Base-by-base conservation (phyloP, 2,113 vertebrate species). In the Gobius niger region DNA sequence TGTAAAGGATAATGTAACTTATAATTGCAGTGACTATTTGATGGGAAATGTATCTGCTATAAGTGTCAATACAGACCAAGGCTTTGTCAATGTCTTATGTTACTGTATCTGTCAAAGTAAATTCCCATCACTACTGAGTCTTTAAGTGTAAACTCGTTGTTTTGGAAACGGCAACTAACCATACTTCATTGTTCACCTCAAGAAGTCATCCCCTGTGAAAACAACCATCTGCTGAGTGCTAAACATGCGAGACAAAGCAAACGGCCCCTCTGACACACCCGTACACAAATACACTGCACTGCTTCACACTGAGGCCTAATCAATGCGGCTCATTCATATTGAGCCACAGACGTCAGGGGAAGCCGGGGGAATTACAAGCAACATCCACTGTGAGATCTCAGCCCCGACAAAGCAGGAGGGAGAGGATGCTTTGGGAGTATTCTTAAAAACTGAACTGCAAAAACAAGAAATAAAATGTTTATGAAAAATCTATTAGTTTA, bases 321-420 rank as follows among this genome's bases (percentile, higher is more conserved):
- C 84, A 70, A 91, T 90, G 83, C 80, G 82, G 84, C 86, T 91
- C 86, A 89, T 90, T 90, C 86, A 85, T 86, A 90, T 84, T 83
- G 87, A 87, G 80, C 80, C 78, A 76, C 76, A 88, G 85, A 84
- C 78, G 44, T 82, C 73, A 84, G 81, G 86, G 86, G 81, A 88
- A 87, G 82, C 81, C 85, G 54, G 72, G 78, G 84, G 87, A 90
- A 87, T 89, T 85, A 87, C 88, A 90, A 88, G 81, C 81, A 87
- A 82, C 72, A 78, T 85, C 80, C 16, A 47, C 86, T 87, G 83
- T 83, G 85, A 87, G 79, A 81, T 76, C 51, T 13, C 68, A 87
- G 81, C 51, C 81, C 67, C 49, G 60, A 75, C 77, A 67, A 80
- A 80, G 81, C 76, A 50, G 9, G 82, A 78, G 66, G 81, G 81